Base-by-base conservation (phyloP, 2,797 vertebrate species). In the Carduelis carduelis region DNA sequence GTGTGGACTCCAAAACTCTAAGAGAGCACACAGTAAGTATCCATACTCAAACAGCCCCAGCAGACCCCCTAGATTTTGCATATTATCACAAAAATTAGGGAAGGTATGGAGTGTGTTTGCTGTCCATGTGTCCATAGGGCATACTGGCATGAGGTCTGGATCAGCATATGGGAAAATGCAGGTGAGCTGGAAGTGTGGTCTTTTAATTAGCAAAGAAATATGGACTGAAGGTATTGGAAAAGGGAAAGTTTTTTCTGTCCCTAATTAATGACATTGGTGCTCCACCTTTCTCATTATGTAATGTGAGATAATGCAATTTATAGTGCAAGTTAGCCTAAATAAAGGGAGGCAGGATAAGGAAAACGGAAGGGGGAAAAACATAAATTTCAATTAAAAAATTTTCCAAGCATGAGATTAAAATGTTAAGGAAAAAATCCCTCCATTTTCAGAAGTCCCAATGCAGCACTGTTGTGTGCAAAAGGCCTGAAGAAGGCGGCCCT, bases 361-460 rank as follows among this genome's bases (percentile, higher is more conserved):
- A 93, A 85, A 89, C 46, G 6, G 7, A 15, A 39, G 12, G 47
- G 44, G 5, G 4, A 15, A 78, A 78, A 22, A 0, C 16, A 74
- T 21, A 2, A 26, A 65, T 78, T 82, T 81, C 44, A 65, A 72
- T 56, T 6, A 0, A 1, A 52, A 87, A 32, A 14, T 61, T 69
- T 96, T 79, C 57, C 44, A 83, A 69, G 71, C 47, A 12, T 18
- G 10, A 91, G 28, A 69, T 76, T 70, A 83, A 83, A 84, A 72
- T 15, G 1, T 82, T 35, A 8, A 76, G 50, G n/a, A 80, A 64
- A 66, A 87, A 71, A 30, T 1, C 15, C 10, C 16, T 71, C 53
- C 26, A 7, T 10, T 85, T 95, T 87, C 1, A 59, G 37, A 81
- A 75, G 50, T 61, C 34, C 44, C 34, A 30, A 0, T 3, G 2